A percentile compares a stretch with the other conserved stretches of the same genome.
phyloP scores from a whole-genome alignment of 2,888 invertebrate species.

The Eristalinus sepulchralis region DNA sequence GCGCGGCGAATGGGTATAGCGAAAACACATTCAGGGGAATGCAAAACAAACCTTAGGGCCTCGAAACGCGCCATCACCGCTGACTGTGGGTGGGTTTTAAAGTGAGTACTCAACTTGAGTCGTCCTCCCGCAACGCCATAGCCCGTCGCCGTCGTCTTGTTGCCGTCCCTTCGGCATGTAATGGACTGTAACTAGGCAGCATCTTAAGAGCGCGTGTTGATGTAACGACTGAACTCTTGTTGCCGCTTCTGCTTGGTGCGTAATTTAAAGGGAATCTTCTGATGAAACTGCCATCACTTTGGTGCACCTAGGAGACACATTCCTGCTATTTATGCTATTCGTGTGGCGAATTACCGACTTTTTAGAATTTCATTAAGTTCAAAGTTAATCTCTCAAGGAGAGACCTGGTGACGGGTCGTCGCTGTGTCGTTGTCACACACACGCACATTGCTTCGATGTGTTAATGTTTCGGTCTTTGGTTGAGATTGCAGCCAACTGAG shows the following conservation, averaged over 20 bases:
- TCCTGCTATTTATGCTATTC: slow-evolving; percentile 11
- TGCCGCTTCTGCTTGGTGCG: slow-evolving; percentile 12
- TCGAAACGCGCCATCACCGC: slow-evolving; percentile 31
- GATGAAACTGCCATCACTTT: slow-evolving; percentile 32
- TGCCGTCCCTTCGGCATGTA: not conserved
- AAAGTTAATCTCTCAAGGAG: slow-evolving; percentile 40
- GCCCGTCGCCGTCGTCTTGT: not conserved
- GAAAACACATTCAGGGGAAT: slow-evolving; percentile 17
- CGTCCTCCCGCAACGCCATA: not conserved
- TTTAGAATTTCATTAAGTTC: slow-evolving; percentile 44
- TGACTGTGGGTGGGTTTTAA: slow-evolving; percentile 54
- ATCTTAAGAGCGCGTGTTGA: slow-evolving; percentile 31
- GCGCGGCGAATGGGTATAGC: slow-evolving; percentile 9
- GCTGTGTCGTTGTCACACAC: not conserved
- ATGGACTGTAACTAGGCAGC: slow-evolving; percentile 65
- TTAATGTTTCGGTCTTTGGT: not conserved
- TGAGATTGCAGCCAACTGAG: not conserved
- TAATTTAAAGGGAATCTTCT: slow-evolving; percentile 26
- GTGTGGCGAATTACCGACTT: slow-evolving; percentile 12
- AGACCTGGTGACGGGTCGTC: slow-evolving; percentile 3
- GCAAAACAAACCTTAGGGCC: slow-evolving; percentile 57
- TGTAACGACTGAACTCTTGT: slow-evolving; percentile 37
- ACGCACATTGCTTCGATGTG: not conserved
- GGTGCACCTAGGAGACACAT: slow-evolving; percentile 38
- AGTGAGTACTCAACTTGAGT: slow-evolving; percentile 14